Base-by-base conservation (phyloP, 2,888 invertebrate genomes). In the Dendrolimus pini region DNA sequence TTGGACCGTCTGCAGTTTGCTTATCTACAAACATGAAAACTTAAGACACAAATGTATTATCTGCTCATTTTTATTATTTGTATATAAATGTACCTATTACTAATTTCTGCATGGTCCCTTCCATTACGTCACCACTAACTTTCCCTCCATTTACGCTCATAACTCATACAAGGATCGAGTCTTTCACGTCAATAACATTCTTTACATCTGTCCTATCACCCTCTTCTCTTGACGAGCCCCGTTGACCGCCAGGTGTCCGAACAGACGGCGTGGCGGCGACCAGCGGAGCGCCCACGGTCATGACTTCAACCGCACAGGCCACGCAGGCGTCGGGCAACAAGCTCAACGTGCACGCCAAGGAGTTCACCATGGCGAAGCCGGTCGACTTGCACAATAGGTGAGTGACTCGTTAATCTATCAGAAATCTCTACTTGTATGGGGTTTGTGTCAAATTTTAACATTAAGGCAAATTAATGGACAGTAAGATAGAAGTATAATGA, bases 331-430 rank as follows among this genome's bases (percentile, higher is more conserved):
- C 86, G 68, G 62, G 72, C 72, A 94, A 94, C 80, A 94, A 94
- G 85, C 92, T 97, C 71, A 97, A 97, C 85, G 96, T 96, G 66
- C 95, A 96, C 89, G 97, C 97, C 61, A 96, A 96, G 91, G 97
- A 97, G 92, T 97, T 97, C 90, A 95, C 95, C 74, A 96, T 96
- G 95, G 93, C 93, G 80, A 93, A 93, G 86, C 92, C 92, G 54
- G 80, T 91, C 75, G 90, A 91, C 72, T 82, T 86, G 68, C 87
- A 91, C 67, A 84, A 81, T 83, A 85, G 89, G 90, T 89, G 70
- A 88, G 89, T 75, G 59, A 41, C 41, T 41, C 30, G 3, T 30
- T 30, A 30, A 30, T 30, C 30, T 30, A 30, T 30, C 3, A 30
- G 30, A 30, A 30, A 30, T 30, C 6, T 30, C 30, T 30, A 30